Conservation (phyloP, 2,888 invertebrate species). For the Cheilosia urbana region DNA sequence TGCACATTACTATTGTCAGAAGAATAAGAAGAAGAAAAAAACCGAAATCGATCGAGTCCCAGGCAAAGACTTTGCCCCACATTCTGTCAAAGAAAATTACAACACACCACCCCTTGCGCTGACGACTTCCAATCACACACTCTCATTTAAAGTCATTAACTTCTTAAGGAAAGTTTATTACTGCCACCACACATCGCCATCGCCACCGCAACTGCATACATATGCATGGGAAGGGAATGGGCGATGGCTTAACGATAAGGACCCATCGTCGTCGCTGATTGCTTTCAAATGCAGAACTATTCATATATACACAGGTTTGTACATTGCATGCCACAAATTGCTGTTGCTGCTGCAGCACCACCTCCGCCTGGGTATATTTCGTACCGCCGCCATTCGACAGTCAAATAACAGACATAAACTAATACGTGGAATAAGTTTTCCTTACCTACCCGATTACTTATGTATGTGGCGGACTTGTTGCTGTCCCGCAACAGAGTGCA, state of each 20-base stretch:
- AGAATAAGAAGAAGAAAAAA: neutral
- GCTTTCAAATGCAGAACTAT: slow-evolving; percentile 59
- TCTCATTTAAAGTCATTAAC: slow-evolving; percentile 72
- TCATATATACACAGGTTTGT: neutral
- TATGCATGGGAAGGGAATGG: neutral
- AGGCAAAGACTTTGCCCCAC: slow-evolving; percentile 39
- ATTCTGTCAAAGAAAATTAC: slow-evolving; percentile 31
- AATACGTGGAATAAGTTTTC: slow-evolving; percentile 72
- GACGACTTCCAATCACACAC: slow-evolving; percentile 39
- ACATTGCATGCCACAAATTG: slow-evolving; percentile 71
- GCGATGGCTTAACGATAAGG: neutral
- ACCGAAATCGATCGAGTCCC: slow-evolving; percentile 13
- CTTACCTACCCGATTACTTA: slow-evolving; percentile 51
- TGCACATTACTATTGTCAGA: slow-evolving; percentile 12
- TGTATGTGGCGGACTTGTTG: slow-evolving; percentile 64
- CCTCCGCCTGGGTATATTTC: slow-evolving; percentile 18
- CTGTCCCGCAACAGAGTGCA: slow-evolving; percentile 61
- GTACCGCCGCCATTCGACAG: slow-evolving; percentile 54
- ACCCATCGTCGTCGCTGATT: slow-evolving; percentile 42
- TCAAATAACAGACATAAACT: slow-evolving; percentile 69
- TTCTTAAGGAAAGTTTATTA: slow-evolving; percentile 70
- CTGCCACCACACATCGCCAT: slow-evolving; percentile 28
- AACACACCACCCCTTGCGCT: neutral
- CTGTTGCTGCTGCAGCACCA: slow-evolving; percentile 58
- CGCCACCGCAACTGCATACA: neutral